Conservation (phyloP, 2,113 vertebrate genomes). For the Lanius collurio region DNA sequence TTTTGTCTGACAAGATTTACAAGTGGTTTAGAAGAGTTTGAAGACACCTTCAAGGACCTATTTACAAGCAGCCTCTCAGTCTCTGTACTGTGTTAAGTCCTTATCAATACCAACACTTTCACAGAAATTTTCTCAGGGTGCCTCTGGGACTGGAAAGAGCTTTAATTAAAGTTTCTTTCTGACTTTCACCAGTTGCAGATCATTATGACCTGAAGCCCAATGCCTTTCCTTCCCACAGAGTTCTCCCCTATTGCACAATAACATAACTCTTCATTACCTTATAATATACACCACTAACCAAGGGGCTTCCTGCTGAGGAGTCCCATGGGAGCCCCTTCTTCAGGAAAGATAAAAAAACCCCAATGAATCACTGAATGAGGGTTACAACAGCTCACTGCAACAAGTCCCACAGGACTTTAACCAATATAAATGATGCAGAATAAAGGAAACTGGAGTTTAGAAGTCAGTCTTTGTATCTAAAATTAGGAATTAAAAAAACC, state of each 20-base stretch:
- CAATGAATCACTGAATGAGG: neutral
- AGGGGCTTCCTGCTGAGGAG: neutral
- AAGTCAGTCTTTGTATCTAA: neutral
- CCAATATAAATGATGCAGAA: neutral
- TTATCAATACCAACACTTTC: neutral
- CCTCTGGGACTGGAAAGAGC: neutral
- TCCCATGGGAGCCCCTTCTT: neutral
- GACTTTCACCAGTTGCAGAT: neutral
- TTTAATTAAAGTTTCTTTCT: neutral
- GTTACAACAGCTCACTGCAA: neutral
- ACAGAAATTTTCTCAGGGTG: neutral
- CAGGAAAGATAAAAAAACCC: neutral
- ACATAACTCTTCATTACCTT: neutral
- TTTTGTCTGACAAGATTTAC: neutral
- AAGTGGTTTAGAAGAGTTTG: neutral
- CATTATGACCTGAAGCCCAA: neutral
- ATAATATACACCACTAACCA: neutral
- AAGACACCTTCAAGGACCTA: neutral
- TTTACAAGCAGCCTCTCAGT: neutral
- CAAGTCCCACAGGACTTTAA: neutral
- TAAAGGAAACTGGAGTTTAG: neutral
- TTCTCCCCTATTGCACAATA: neutral
- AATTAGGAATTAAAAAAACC: neutral
- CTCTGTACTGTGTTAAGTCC: neutral
- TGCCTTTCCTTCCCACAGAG: neutral